Conservation (phyloP, 2,797 vertebrate species). For the Dallia pectoralis region DNA sequence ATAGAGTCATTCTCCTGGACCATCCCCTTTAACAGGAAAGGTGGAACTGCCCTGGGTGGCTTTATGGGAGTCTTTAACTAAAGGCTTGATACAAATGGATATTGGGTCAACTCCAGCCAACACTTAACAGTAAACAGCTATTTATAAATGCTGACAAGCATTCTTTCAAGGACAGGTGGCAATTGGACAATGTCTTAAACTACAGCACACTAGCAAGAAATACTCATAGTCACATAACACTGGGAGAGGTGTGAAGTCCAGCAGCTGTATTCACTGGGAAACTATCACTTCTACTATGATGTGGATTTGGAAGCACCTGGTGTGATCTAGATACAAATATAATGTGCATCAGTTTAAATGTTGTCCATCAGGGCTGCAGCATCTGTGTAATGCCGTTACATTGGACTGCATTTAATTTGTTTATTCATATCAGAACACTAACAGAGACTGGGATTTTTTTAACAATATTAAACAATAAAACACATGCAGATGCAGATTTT, state of each 20-base stretch:
- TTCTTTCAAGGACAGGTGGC: constrained; percentile 26
- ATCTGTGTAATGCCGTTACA: no score
- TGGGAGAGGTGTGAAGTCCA: background rate
- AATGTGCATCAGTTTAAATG: no score
- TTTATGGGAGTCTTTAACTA: constrained; percentile 35
- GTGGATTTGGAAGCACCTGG: no score
- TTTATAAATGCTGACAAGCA: constrained; percentile 43
- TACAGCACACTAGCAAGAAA: no score
- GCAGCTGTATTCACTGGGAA: background rate
- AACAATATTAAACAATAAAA: no score
- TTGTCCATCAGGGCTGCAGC: no score
- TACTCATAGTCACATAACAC: no score
- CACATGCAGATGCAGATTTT: no score
- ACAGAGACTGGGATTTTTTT: no score
- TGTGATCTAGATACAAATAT: no score
- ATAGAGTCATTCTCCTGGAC: constrained; percentile 54
- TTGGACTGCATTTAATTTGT: no score
- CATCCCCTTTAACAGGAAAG: constrained; percentile 50
- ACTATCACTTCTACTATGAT: background rate
- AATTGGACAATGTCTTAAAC: background rate
- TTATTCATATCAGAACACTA: no score
- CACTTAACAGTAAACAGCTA: constrained; percentile 28
- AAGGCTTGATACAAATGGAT: constrained; percentile 45
- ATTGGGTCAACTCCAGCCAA: constrained; percentile 40
- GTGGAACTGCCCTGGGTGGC: constrained; percentile 37